Conservation (phyloP, 64 coral and sea anemone species). For the Porites lutea region DNA sequence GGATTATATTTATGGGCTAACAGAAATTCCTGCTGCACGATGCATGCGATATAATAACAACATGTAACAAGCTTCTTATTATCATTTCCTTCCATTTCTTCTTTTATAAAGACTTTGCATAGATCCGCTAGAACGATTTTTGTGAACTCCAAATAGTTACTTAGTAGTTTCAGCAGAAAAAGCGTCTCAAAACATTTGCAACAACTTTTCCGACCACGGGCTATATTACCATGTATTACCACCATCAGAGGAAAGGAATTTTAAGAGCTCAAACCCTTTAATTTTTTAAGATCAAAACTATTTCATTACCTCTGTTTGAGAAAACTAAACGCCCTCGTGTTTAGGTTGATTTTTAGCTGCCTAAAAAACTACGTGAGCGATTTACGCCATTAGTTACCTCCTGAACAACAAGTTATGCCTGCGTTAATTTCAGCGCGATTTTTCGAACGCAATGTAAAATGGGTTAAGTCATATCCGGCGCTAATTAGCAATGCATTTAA, state of each 20-base stretch:
- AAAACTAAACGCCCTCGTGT: not conserved
- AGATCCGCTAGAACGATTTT: too few species aligned
- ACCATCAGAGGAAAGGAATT: not conserved
- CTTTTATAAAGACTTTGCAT: too few species aligned
- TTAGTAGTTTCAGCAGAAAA: too few species aligned
- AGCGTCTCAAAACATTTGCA: too few species aligned
- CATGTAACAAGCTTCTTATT: too few species aligned
- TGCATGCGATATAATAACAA: too few species aligned
- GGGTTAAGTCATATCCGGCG: slow-evolving; percentile 51
- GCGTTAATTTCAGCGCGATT: not conserved
- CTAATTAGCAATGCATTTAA: slow-evolving; percentile 47
- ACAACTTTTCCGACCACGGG: too few species aligned
- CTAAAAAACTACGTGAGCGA: not conserved
- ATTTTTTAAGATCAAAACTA: not conserved
- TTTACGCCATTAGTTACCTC: not conserved
- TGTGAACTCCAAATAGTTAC: too few species aligned
- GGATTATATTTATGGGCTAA: too few species aligned
- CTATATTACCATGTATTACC: not conserved
- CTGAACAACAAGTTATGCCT: not conserved
- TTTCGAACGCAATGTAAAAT: slow-evolving; percentile 15
- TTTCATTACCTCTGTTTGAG: not conserved
- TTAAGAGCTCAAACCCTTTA: slow-evolving; percentile 4
- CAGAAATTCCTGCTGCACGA: too few species aligned
- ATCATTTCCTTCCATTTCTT: too few species aligned
- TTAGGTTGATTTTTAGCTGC: too few species aligned